Percentiles rank a stretch among this genome's conserved stretches.
Conservation (phyloP, 2,797 vertebrate species). For the Spinibarbus caldwelli region DNA sequence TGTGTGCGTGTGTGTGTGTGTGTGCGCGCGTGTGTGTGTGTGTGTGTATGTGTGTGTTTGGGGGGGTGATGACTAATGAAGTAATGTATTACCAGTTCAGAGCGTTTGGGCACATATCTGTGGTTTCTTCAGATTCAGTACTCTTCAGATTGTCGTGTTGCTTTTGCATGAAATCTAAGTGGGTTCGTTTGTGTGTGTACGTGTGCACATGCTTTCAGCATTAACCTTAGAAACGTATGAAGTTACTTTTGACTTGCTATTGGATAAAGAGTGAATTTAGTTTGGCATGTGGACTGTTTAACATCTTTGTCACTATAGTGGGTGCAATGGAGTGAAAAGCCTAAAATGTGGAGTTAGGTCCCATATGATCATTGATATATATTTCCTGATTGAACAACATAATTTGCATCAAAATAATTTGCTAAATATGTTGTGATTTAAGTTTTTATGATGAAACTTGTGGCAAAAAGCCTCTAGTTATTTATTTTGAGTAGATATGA, state of each 20-base stretch:
- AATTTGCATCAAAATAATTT: background rate
- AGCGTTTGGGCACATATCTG: conserved; percentile 21
- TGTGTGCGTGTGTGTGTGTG: background rate
- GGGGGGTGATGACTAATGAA: conserved; percentile 29
- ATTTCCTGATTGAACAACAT: background rate
- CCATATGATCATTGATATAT: background rate
- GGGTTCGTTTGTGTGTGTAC: background rate
- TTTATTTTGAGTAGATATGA: background rate
- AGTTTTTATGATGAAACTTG: background rate
- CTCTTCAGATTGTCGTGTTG: background rate
- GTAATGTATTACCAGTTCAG: conserved; percentile 34
- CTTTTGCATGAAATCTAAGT: conserved; percentile 7
- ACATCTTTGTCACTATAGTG: background rate
- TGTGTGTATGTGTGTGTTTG: background rate
- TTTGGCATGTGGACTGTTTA: conserved; percentile 6
- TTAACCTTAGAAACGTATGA: background rate
- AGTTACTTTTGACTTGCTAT: conserved; percentile 21
- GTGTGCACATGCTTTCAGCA: conserved; percentile 15
- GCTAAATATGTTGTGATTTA: background rate
- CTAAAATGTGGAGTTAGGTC: background rate
- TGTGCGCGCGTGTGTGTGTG: background rate
- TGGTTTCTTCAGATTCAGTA: conserved; percentile 21
- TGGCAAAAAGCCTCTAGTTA: background rate
- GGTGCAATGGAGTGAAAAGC: background rate
- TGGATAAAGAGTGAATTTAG: background rate